phyloP scores from a whole-genome alignment of 2,113 vertebrate species.

The Hystrix brachyura region DNA sequence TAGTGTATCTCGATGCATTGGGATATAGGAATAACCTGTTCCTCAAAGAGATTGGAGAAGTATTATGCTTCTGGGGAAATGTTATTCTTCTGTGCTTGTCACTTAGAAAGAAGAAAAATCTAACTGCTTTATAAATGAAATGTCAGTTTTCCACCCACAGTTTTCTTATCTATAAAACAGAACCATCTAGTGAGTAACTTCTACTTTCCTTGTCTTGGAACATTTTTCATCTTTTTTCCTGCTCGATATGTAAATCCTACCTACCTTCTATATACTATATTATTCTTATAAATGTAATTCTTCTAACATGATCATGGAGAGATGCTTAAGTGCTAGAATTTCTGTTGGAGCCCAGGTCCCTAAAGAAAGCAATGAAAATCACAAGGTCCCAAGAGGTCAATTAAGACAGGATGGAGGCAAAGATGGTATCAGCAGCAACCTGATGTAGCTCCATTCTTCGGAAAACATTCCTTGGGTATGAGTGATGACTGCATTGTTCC shows the following conservation, averaged over 20 bases:
- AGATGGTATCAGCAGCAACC: not conserved
- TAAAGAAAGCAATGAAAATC: not conserved
- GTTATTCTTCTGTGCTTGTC: conserved; percentile 9
- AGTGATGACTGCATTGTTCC: not conserved
- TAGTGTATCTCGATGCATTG: not conserved
- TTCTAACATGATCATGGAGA: not conserved
- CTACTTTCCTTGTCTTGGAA: not conserved
- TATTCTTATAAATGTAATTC: not conserved
- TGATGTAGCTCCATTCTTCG: not conserved
- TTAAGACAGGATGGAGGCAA: not conserved
- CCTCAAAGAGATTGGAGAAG: not conserved
- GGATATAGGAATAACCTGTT: not conserved
- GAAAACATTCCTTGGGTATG: not conserved
- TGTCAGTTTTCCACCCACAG: not conserved
- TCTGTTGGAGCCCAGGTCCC: not conserved
- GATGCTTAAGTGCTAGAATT: not conserved
- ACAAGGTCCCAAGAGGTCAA: not conserved
- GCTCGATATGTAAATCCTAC: not conserved
- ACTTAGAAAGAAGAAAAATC: conserved; percentile 13
- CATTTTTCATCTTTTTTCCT: not conserved
- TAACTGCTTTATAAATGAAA: conserved; percentile 30
- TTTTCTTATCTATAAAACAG: conserved; percentile 18
- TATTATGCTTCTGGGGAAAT: not conserved
- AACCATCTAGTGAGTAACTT: not conserved
- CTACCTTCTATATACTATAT: not conserved